Evolutionary conservation across 2,888 invertebrate species (phyloP).

Genomic region (Pimpla rufipes): DNA sequence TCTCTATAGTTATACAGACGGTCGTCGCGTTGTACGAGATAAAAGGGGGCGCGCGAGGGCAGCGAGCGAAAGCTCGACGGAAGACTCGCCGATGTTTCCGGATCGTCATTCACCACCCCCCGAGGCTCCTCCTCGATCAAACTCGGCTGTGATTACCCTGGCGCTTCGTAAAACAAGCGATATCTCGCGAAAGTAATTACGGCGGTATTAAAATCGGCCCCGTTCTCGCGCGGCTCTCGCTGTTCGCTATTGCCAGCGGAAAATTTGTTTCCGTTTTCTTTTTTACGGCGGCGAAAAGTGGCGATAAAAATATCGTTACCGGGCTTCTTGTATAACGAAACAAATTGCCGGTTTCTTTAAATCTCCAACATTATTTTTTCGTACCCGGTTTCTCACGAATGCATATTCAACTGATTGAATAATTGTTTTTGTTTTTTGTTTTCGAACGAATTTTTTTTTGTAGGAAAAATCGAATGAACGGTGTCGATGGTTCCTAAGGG

Average conservation of each 20-base stretch:
- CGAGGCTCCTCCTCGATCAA: slow-evolving; percentile 21
- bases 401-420: too few species aligned
- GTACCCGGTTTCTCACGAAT: too few species aligned
- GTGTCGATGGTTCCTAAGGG: too few species aligned
- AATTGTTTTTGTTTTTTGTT: too few species aligned
- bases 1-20: not conserved
- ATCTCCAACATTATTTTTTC: too few species aligned
- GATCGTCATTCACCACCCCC: slow-evolving; percentile 20
- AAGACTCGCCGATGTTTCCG: slow-evolving; percentile 10
- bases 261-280: not conserved
- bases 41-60: not conserved
- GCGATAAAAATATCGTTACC: too few species aligned
- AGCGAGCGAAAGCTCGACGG: not conserved
- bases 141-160: slow-evolving; percentile 13
- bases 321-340: too few species aligned
- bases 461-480: too few species aligned
- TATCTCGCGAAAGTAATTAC: slow-evolving; percentile 2
- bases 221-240: not conserved
- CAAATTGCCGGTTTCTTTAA: too few species aligned
- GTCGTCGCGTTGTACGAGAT: not conserved
- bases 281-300: too few species aligned
- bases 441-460: too few species aligned
- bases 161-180: not conserved
- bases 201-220: not conserved
- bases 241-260: too few species aligned